Base-by-base conservation (phyloP, 1,140 invertebrate species). In the Adoxophyes honmai region DNA sequence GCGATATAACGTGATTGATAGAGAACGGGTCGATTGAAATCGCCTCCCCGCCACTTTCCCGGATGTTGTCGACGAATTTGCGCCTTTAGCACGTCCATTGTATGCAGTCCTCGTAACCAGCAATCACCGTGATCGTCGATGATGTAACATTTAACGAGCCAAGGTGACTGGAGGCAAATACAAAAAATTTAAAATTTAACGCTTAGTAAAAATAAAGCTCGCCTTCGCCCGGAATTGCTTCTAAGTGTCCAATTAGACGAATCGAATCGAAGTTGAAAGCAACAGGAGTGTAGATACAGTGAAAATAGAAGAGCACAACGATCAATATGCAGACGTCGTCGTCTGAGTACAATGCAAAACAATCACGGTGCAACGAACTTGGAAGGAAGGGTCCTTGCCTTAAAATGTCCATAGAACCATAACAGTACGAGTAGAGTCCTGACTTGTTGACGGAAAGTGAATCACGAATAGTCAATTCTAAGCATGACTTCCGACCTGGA, bases 291-390 rank as follows among this genome's bases (percentile, higher is more conserved):
- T 11, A 38, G 11, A 33, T 18, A n/a, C 42, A 14, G 15, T n/a
- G 44, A 62, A 62, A 34, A 62, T 62, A 68, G 67, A 66, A 67
- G 60, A 59, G 38, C 15, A 33, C 59, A 28, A n/a, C 37, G 57
- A 78, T 84, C 75, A 72, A 61, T 78, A 82, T 84, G 79, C 83
- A 78, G 81, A 75, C 79, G 64, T 18, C 67, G 74, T 76, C 61
- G 60, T 35, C 51, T 52, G 60, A 60, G 57, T 72, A 62, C 66
- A 60, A 78, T 70, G 80, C 77, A 76, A 80, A 85, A 80, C 74
- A 79, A 34, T 58, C 48, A 71, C 71, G 64, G 73, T 63, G 75
- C 83, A 83, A 73, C 75, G 81, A 86, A 81, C 83, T 78, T 61
- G 34, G 53, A 48, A 76, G 75, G 79, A 83, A 82, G 71, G 73